Evolutionary conservation across 2,888 invertebrate genomes (phyloP), one percentile per base, ranked within the genome.

Genomic region (Leucophenga montana): DNA sequence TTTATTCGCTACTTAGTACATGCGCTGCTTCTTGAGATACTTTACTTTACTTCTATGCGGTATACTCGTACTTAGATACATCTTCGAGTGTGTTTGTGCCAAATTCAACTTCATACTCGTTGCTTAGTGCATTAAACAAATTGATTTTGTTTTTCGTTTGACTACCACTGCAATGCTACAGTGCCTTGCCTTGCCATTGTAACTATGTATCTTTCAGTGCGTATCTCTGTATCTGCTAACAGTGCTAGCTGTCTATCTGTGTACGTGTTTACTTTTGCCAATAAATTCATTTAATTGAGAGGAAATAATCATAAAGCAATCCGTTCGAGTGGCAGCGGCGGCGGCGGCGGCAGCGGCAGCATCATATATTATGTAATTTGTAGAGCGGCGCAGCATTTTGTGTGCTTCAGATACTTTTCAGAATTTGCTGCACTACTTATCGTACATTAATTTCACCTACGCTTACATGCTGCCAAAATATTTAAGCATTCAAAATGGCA

Each of bases 291-390:
- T 84, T 85, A 86, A 87, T 86, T 86, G 86, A 85, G 84, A 80
- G 84, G 82, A 87, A 84, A 87, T 83, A 85, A 85, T 87, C 86
- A 86, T 86, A 87, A 87, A 86, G 84, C 84, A 86, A 87, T 84
- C 83, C 75, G 72, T 75, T 76, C 71, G 48, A 73, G 39, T 39
- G 39, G 84, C 57, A 78, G 78, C 82, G 82, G 71, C 14, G 22
- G 22, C 33, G 22, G 31, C 61, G 13, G 16, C 16, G 48, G 11
- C n/a, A n/a, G n/a, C 27, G 20, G 20, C 31, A 59, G 22, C 61
- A 18, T 5, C 11, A 39, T 39, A 11, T 39, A 39, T 39, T 39
- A 39, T 39, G 39, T 39, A 39, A 39, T 39, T 39, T 39, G 39
- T 39, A 39, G 39, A n/a, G 16, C 18, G 50, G 13, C 6, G 50